Percentiles rank a stretch among this genome's conserved stretches.
Conservation (phyloP, 37 sponge, comb jelly and placozoan species). For the Eunapius fragilis region DNA sequence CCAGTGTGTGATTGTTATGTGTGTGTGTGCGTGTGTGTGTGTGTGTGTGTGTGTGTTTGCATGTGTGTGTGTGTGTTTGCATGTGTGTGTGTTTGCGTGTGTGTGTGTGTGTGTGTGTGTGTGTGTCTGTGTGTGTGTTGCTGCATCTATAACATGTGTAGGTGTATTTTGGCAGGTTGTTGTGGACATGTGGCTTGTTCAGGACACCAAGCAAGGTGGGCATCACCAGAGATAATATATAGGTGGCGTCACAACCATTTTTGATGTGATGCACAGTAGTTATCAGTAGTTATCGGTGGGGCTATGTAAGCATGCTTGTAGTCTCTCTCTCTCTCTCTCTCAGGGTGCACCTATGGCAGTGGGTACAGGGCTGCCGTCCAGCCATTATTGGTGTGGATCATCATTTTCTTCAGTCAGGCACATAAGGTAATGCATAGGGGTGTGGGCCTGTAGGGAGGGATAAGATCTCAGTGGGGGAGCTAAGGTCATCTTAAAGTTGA, state of each 20-base stretch:
- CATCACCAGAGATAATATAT: background rate
- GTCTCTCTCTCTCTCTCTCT: too few relatives aligned
- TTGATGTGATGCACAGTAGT: too few relatives aligned
- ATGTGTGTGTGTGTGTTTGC: background rate
- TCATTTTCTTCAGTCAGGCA: conserved; percentile 85
- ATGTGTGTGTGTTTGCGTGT: background rate
- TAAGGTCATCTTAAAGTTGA: too few relatives aligned
- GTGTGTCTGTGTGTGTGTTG: background rate
- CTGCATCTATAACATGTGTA: background rate
- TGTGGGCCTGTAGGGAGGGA: too few relatives aligned
- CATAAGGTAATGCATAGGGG: conserved; percentile 95
- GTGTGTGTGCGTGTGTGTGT: background rate
- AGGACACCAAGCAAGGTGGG: background rate
- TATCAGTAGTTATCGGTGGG: too few relatives aligned
- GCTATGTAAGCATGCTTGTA: too few relatives aligned
- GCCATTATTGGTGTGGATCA: conserved; percentile 80
- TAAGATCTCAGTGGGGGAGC: too few relatives aligned
- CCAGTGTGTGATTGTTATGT: conserved; percentile 15
- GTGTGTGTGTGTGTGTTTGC: background rate
- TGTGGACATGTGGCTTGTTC: background rate
- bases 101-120: background rate
- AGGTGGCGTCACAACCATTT: too few relatives aligned
- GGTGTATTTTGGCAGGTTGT: background rate
- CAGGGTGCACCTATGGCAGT: background rate
- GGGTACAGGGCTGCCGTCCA: conserved; percentile 29